Evolutionary conservation across 1,140 invertebrate genomes (phyloP).

Genomic region (Psilanteris sp.): DNA sequence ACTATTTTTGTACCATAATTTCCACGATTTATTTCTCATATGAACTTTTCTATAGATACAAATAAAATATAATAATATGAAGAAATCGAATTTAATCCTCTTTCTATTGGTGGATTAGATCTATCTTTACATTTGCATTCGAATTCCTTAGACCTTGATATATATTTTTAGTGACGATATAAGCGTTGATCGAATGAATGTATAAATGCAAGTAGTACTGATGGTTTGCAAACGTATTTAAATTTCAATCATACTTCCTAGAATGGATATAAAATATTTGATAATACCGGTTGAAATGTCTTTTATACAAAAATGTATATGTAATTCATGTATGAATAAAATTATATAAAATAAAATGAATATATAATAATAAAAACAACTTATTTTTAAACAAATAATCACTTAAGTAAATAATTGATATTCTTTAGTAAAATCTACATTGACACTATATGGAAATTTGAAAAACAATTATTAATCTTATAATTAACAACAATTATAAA

Average conservation of each 20-base stretch:
- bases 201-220: constrained; percentile 1
- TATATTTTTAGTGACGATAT: constrained; percentile 11
- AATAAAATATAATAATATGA: constrained; percentile 28
- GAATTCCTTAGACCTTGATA: constrained; percentile 24
- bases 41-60: constrained; percentile 4
- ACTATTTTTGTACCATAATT: too few relatives aligned
- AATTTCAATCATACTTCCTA: constrained; percentile 2
- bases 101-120: constrained; percentile 24
- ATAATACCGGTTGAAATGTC: too few relatives aligned
- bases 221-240: not conserved
- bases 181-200: constrained; percentile 15
- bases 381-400: not conserved
- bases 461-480: constrained; percentile 24
- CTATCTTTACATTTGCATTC: constrained; percentile 14
- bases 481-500: constrained; percentile 54
- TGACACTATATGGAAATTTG: not conserved
- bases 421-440: too few relatives aligned
- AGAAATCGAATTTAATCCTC: constrained; percentile 17
- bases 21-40: constrained; percentile 15
- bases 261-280: too few relatives aligned
- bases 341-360: too few relatives aligned
- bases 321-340: too few relatives aligned
- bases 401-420: not conserved
- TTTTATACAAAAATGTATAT: too few relatives aligned
- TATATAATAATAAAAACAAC: too few relatives aligned